phyloP scores from a whole-genome alignment of 92 coral and sea anemone genomes.

The Zoanthus solanderi region DNA sequence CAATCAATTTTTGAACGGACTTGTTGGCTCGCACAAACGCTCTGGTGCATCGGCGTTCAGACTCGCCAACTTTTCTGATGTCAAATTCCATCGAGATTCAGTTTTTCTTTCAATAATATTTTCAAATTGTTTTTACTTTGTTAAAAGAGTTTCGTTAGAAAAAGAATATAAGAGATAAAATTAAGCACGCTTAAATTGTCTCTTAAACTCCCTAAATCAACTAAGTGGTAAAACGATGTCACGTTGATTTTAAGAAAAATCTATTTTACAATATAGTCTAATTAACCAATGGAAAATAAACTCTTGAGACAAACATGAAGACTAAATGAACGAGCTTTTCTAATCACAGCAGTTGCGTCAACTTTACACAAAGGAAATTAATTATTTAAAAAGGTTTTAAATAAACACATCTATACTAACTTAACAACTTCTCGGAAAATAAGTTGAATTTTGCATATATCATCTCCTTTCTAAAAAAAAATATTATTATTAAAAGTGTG shows the following conservation, averaged over 20 bases:
- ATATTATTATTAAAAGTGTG: too few species aligned
- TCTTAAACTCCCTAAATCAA: background rate
- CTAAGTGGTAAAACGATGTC: background rate
- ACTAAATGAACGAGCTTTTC: background rate
- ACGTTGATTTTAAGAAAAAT: background rate
- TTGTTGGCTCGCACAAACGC: conserved; percentile 38
- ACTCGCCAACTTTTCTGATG: background rate
- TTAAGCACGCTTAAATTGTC: background rate
- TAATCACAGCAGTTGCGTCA: conserved; percentile 7
- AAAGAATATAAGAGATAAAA: background rate
- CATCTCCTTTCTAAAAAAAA: too few species aligned
- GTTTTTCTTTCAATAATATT: background rate
- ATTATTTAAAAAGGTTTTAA: too few species aligned
- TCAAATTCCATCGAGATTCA: conserved; percentile 19
- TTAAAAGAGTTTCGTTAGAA: background rate
- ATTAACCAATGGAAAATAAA: background rate
- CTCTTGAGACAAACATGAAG: background rate
- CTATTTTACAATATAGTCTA: background rate
- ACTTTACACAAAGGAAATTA: background rate
- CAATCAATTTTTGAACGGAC: conserved; percentile 23
- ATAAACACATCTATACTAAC: too few species aligned
- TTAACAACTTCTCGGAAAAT: too few species aligned
- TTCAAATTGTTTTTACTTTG: background rate
- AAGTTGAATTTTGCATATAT: too few species aligned
- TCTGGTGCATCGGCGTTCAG: conserved; percentile 24